Evolutionary conservation across 2,113 vertebrate genomes (phyloP).

Genomic region (Corythornis madagascariensis): DNA sequence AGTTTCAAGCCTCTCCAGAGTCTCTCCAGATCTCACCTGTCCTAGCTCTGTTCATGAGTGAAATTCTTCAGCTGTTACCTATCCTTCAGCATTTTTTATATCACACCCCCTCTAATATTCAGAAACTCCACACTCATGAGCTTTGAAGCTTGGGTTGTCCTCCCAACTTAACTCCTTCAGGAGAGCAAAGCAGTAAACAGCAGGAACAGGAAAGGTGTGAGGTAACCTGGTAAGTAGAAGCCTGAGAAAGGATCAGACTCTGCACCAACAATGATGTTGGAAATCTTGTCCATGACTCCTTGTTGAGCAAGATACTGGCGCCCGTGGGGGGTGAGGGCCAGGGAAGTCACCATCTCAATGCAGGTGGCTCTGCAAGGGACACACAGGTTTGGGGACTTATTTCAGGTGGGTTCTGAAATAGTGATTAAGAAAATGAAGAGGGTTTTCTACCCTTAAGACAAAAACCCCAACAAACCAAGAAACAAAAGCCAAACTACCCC

Average conservation of each 20-base stretch:
- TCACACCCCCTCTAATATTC: fast-evolving
- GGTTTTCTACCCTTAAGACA: not conserved
- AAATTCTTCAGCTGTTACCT: fast-evolving
- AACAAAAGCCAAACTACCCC: not conserved
- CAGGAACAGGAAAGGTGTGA: not conserved
- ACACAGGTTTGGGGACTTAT: not conserved
- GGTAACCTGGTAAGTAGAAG: conserved; percentile 92
- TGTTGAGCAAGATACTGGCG: conserved; percentile 89
- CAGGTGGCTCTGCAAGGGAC: conserved; percentile 84
- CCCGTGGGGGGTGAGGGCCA: conserved; percentile 86
- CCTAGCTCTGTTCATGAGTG: not conserved
- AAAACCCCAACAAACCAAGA: not conserved
- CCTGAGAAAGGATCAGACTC: conserved; percentile 90
- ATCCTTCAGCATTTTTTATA: not conserved
- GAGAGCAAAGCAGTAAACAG: not conserved
- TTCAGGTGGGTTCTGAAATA: fast-evolving
- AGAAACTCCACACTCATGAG: not conserved
- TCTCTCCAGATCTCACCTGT: not conserved
- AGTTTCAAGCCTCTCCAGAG: too few species aligned
- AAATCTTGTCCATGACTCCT: conserved; percentile 89
- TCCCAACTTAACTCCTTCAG: not conserved
- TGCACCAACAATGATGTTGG: conserved; percentile 91
- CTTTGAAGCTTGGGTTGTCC: not conserved
- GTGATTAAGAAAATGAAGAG: not conserved
- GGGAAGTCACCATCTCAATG: conserved; percentile 90